These are phyloP conservation scores for Atrichornis clamosus DNA, from an alignment of 2,113 vertebrate genomes.

Conservation along the genomic window DNA sequence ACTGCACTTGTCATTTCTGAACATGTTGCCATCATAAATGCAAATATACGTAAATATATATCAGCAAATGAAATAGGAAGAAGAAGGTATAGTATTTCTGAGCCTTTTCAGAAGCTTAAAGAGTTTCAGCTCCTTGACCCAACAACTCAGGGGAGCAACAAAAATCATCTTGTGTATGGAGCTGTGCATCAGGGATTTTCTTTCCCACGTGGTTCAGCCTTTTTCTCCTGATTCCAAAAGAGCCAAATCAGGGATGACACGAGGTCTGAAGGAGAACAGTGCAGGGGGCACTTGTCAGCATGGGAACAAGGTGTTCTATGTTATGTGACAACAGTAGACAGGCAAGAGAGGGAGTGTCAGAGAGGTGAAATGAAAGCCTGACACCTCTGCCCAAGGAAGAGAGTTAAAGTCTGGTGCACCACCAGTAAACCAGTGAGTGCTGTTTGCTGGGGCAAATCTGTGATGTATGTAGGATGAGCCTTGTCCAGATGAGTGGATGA, in stretches of 20 bases:
- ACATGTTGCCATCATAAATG: constrained; percentile 54
- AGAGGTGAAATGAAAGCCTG: not conserved
- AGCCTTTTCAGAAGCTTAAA: constrained; percentile 41
- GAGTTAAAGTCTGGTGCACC: not conserved
- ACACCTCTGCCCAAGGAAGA: not conserved
- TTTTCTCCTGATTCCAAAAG: not conserved
- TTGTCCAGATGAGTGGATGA: not conserved
- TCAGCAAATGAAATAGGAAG: constrained; percentile 38
- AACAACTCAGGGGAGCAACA: not conserved
- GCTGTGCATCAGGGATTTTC: not conserved
- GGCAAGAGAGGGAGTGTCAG: not conserved
- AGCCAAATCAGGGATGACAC: not conserved
- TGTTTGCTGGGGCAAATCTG: not conserved
- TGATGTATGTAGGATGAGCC: not conserved
- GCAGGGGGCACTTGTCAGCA: not conserved
- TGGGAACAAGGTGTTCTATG: not conserved
- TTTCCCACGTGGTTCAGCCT: not conserved
- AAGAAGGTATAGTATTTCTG: constrained; percentile 23
- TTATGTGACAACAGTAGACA: not conserved
- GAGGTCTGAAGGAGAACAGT: not conserved
- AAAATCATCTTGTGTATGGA: not conserved
- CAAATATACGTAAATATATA: constrained; percentile 6
- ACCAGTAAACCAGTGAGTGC: not conserved
- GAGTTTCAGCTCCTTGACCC: constrained; percentile 31
- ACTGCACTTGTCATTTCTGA: constrained; percentile 10